Evolutionary conservation across 92 coral and sea anemone genomes (phyloP).

Genomic region (Porites cylindrica): DNA sequence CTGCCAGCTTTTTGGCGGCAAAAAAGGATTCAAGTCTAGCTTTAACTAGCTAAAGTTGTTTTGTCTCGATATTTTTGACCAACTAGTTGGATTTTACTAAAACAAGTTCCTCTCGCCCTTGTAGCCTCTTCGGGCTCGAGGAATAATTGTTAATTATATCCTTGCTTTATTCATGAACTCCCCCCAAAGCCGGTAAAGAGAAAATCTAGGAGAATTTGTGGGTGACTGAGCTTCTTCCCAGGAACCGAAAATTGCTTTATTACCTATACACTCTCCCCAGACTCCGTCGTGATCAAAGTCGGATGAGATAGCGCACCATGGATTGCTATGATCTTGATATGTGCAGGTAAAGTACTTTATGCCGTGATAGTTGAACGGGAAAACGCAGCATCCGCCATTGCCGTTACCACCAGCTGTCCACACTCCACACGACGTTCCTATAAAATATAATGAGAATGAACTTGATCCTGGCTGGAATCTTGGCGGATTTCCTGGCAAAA

Average conservation of each 20-base stretch:
- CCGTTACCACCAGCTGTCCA: slow-evolving; percentile 84
- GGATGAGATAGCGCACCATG: slow-evolving; percentile 93
- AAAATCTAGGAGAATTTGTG: too few species aligned
- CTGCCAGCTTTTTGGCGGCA: too few species aligned
- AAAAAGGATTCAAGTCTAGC: too few species aligned
- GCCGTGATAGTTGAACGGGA: slow-evolving; percentile 89
- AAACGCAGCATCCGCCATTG: slow-evolving; percentile 81
- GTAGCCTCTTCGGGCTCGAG: too few species aligned
- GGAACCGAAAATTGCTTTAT: not conserved
- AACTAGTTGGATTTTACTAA: too few species aligned
- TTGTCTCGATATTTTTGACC: too few species aligned
- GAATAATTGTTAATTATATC: too few species aligned
- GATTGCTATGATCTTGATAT: slow-evolving; percentile 69
- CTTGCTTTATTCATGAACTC: too few species aligned
- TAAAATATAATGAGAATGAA: not conserved
- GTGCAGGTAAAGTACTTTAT: slow-evolving; percentile 94
- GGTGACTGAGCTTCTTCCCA: not conserved
- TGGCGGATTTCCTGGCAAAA: not conserved
- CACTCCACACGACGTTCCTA: slow-evolving; percentile 83
- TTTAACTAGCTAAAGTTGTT: too few species aligned
- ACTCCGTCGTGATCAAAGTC: slow-evolving; percentile 89
- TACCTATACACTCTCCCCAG: slow-evolving; percentile 98
- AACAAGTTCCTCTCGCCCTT: too few species aligned
- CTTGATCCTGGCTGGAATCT: not conserved
- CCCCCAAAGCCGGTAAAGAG: too few species aligned